Percentiles rank a stretch among this genome's conserved stretches.
These are phyloP conservation scores for Synergus umbraculus DNA, from an alignment of 2,888 invertebrate genomes.

Conservation along the genomic window DNA sequence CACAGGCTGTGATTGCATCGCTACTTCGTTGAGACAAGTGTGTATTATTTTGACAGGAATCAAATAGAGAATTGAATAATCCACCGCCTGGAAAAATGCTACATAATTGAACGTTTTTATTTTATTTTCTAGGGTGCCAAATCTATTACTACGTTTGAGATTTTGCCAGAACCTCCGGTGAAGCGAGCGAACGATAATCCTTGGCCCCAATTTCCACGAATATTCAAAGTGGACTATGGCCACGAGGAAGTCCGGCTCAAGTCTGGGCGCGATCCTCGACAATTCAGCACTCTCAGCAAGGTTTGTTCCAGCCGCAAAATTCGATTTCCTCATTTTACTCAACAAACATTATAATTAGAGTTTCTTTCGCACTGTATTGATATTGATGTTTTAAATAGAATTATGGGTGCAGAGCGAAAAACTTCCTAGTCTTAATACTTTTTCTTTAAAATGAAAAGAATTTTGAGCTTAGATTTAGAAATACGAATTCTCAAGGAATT, in stretches of 20 bases:
- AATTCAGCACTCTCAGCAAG: constrained; percentile 95
- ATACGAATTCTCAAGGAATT: neutral
- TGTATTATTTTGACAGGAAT: constrained; percentile 34
- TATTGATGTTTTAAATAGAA: too few relatives aligned
- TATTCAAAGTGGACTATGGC: constrained; percentile 98
- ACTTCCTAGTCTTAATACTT: too few relatives aligned
- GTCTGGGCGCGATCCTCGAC: constrained; percentile 94
- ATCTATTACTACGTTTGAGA: constrained; percentile 97
- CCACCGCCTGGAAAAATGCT: neutral
- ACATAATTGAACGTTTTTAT: neutral
- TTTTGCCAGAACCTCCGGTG: constrained; percentile 93
- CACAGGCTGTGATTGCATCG: constrained; percentile 98
- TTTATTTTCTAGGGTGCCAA: constrained; percentile 87
- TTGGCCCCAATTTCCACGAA: constrained; percentile 99
- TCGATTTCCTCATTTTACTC: too few relatives aligned
- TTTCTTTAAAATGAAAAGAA: neutral
- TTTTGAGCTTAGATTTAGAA: too few relatives aligned
- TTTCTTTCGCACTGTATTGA: too few relatives aligned
- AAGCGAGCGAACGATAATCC: constrained; percentile 93
- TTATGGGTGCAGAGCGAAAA: too few relatives aligned
- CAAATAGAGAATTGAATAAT: neutral
- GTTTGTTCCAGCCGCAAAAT: constrained; percentile 58
- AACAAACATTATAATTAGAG: too few relatives aligned
- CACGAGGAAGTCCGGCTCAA: constrained; percentile 92
- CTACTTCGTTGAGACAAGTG: constrained; percentile 92